Evolutionary conservation across 2,797 vertebrate species (phyloP).

Genomic region (Aeoliscus strigatus): DNA sequence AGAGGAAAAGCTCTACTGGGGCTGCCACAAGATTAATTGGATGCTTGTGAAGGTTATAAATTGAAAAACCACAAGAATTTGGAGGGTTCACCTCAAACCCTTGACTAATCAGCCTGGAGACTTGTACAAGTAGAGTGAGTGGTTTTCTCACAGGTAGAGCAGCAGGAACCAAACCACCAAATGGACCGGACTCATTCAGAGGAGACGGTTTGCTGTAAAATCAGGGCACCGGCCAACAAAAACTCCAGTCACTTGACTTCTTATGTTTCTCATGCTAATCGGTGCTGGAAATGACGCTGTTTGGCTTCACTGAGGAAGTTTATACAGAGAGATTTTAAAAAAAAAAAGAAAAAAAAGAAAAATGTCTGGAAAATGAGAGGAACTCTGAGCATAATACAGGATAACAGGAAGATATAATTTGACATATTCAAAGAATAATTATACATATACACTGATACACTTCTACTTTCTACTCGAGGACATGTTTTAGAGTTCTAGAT

Average conservation of each 20-base stretch:
- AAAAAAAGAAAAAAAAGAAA: conserved; percentile 42
- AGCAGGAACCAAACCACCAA: conserved; percentile 22
- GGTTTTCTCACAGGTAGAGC: conserved; percentile 57
- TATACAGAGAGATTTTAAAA: conserved; percentile 23
- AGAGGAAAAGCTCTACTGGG: conserved; percentile 51
- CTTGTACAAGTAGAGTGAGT: conserved; percentile 32
- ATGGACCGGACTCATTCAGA: conserved; percentile 26
- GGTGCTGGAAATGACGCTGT: conserved; percentile 35
- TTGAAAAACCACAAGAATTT: conserved; percentile 65
- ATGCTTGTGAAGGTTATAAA: conserved; percentile 57
- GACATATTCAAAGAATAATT: no score
- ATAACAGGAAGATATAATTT: no score
- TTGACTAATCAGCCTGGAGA: conserved; percentile 62
- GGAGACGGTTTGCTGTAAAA: conserved; percentile 24
- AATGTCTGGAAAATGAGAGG: no score
- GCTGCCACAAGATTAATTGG: conserved; percentile 62
- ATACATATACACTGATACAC: no score
- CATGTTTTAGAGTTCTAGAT: no score
- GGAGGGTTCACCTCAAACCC: conserved; percentile 41
- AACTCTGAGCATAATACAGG: no score
- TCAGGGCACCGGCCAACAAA: conserved; percentile 53
- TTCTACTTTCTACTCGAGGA: no score
- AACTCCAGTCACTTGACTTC: conserved; percentile 40
- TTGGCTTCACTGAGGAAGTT: conserved; percentile 42
- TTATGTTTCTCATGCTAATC: conserved; percentile 27